Conservation (phyloP, 1,140 invertebrate genomes). For the Artemia franciscana region DNA sequence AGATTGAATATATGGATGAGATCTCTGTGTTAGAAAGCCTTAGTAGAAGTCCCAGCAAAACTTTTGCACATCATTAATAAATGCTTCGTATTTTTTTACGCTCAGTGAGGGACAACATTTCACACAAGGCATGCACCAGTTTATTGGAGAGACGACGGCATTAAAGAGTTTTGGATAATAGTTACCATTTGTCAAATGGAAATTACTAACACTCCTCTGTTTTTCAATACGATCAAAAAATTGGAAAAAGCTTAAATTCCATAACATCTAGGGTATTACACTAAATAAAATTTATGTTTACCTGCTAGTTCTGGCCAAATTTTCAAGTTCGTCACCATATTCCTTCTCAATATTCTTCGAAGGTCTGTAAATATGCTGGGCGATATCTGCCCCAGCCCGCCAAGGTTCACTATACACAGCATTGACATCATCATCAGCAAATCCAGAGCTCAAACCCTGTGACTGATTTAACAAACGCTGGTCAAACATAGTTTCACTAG, state of each 20-base stretch:
- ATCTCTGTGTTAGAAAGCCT: no score
- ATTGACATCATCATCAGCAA: conserved; percentile 91
- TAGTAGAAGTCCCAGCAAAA: no score
- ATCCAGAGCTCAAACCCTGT: conserved; percentile 88
- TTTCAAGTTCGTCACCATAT: conserved; percentile 64
- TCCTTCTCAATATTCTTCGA: conserved; percentile 70
- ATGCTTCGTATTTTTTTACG: no score
- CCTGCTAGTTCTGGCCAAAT: conserved; percentile 66
- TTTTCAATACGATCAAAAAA: conserved; percentile 4
- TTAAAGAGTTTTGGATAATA: no score
- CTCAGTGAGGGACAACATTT: no score
- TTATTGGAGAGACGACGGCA: no score
- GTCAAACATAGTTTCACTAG: conserved; percentile 76
- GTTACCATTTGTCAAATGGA: no score
- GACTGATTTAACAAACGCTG: conserved; percentile 83
- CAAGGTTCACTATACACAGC: conserved; percentile 93
- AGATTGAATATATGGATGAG: no score
- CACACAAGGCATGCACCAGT: no score
- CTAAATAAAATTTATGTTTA: conserved; percentile 16
- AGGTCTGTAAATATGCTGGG: conserved; percentile 75
- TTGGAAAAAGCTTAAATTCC: not conserved
- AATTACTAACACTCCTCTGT: not conserved
- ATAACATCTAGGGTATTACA: no score
- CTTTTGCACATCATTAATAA: no score
- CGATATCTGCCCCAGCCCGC: conserved; percentile 55